A percentile compares a stretch with the other conserved stretches of the same genome.
phyloP scores from a whole-genome alignment of 37 sponge, comb jelly and placozoan species.

The Diacarnus erythraeanus region DNA sequence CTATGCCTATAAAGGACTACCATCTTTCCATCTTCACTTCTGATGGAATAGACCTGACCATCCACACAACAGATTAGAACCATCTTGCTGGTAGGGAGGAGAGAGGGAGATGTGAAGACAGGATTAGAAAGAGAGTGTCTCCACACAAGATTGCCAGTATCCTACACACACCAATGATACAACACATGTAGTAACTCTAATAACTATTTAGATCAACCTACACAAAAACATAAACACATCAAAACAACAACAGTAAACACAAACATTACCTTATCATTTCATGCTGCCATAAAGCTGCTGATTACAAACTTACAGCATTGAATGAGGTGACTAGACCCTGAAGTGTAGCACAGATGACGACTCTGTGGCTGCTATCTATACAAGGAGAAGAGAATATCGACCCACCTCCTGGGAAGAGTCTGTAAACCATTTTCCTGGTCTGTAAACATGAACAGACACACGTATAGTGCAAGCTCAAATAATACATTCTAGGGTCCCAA shows the following conservation, averaged over 20 bases:
- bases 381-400: slow-evolving; percentile 79
- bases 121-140: slow-evolving; percentile 39
- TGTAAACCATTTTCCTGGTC: slow-evolving; percentile 27
- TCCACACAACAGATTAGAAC: slow-evolving; percentile 46
- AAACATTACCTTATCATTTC: no score
- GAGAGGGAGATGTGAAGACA: slow-evolving; percentile 66
- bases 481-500: no score
- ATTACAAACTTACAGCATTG: slow-evolving; percentile 34
- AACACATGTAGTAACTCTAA: not conserved
- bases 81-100: slow-evolving; percentile 23
- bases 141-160: slow-evolving; percentile 60
- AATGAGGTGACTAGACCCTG: slow-evolving; percentile 56
- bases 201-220: no score
- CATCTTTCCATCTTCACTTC: slow-evolving; percentile 24
- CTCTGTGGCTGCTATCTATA: slow-evolving; percentile 21
- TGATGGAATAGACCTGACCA: slow-evolving; percentile 17
- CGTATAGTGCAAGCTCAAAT: no score
- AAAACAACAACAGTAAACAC: not conserved
- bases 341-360: slow-evolving; percentile 69
- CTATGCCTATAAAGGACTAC: no score
- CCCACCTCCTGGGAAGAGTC: slow-evolving; percentile 64
- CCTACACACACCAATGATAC: slow-evolving; percentile 25
- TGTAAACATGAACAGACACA: no score
- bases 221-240: no score
- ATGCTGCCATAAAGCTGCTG: no score